Evolutionary conservation across 2,797 vertebrate species (phyloP).

Genomic region (Mastacembelus armatus): DNA sequence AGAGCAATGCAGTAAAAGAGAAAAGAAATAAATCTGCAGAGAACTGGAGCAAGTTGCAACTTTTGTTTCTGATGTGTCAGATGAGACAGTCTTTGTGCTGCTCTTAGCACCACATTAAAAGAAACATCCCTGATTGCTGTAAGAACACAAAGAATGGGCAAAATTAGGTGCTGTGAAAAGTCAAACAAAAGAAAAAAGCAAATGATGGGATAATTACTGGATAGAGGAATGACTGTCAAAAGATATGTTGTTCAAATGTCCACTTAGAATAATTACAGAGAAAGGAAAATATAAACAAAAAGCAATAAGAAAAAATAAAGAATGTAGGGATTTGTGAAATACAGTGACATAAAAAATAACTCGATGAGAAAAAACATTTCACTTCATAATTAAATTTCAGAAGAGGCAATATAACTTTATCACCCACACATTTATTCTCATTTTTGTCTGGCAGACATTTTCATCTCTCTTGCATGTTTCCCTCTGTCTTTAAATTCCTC

Average conservation of each 20-base stretch:
- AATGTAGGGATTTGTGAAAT: conserved; percentile 33
- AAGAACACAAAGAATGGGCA: conserved; percentile 18
- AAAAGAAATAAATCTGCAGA: conserved; percentile 62
- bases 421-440: conserved; percentile 61
- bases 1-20: conserved; percentile 34
- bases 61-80: conserved; percentile 68
- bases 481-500: conserved; percentile 35
- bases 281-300: too few species aligned
- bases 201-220: conserved; percentile 21
- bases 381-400: conserved; percentile 54
- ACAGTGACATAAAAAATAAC: conserved; percentile 46
- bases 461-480: conserved; percentile 32
- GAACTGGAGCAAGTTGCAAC: conserved; percentile 66
- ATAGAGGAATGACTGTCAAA: conserved; percentile 29
- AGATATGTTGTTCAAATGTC: too few species aligned
- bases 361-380: conserved; percentile 47
- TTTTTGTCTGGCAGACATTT: conserved; percentile 59
- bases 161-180: conserved; percentile 21
- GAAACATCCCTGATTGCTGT: conserved; percentile 40
- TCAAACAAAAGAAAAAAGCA: conserved; percentile 32
- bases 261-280: too few species aligned
- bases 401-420: conserved; percentile 73
- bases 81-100: conserved; percentile 50
- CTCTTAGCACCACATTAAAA: conserved; percentile 35
- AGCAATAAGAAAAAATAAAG: neutral